Base-by-base conservation (phyloP, 1,140 invertebrate species). In the Chlorops oryzae region DNA sequence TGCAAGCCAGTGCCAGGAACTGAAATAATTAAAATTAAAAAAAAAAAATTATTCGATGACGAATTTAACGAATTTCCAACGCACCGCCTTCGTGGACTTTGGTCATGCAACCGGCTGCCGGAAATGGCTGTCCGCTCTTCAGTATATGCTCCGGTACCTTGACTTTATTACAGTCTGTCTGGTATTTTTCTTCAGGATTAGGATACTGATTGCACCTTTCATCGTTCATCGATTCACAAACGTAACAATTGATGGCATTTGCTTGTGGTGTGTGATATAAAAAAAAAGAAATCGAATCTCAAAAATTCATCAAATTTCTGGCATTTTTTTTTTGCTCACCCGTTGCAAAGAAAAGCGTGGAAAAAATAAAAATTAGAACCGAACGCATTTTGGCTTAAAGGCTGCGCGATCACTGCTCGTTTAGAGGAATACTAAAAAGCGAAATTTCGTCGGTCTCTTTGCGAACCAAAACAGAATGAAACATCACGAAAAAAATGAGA, bases 161-260 rank as follows among this genome's bases (percentile, higher is more conserved):
- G 32, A 54, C 24, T 15, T 58, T 47, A 57, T 63, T 56, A 22
- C 65, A 68, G 18, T 68, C 62, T 12, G 52, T 60, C 52, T 56
- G 61, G 25, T 56, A 53, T 44, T 68, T 59, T 37, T 61, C 65
- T 48, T 68, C 59, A 25, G 57, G 47, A 3, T 41, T 35, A 42
- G 68, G 65, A 37, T 56, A 56, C 45, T 62, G 59, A 47, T 63
- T 63, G 41, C 65, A 68, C 44, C 57, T 57, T 22, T 45, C 48
- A 44, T 68, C 58, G 51, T 58, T 63, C 25, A 62, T 38, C 28
- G 65, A 65, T 55, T 68, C 65, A 49, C 65, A 68, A 54, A 65
- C 62, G 41, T 60, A 68, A 61, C 65, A 68, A 37, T 44, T 63
- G 54, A 68, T 67, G 44, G 62, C 58, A 40, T 46, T 28, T 41